Conservation (phyloP, 2,797 vertebrate species). For the Rhinichthys osculus region DNA sequence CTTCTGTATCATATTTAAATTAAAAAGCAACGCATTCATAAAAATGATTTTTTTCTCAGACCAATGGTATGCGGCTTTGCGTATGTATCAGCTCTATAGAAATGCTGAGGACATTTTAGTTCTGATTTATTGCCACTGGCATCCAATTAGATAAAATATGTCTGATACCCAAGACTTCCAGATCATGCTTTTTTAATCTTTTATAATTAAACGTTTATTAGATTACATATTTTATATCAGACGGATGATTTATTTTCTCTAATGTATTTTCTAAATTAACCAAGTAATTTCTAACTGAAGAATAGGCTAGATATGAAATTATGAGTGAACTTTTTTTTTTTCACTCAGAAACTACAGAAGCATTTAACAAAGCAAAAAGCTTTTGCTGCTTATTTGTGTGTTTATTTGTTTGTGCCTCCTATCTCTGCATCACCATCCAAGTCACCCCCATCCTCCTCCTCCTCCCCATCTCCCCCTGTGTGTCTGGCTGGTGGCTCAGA, state of each 20-base stretch:
- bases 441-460: conserved; percentile 52
- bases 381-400: conserved; percentile 27
- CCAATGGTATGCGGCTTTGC: neutral
- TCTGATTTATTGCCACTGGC: neutral
- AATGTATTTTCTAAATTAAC: neutral
- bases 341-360: neutral
- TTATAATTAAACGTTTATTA: neutral
- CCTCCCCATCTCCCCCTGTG: conserved; percentile 57
- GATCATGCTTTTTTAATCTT: neutral
- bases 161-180: neutral
- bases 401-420: conserved; percentile 55
- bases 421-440: conserved; percentile 53
- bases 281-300: neutral
- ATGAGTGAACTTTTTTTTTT: neutral
- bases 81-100: neutral
- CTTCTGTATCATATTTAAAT: neutral
- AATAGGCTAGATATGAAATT: conserved; percentile 5
- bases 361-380: conserved; percentile 8
- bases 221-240: neutral
- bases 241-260: neutral
- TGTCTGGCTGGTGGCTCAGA: conserved; percentile 76
- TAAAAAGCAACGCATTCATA: conserved; percentile 2
- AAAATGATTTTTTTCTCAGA: neutral
- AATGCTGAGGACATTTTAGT: neutral
- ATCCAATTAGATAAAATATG: conserved; percentile 7